A percentile compares a stretch with the other conserved stretches of the same genome.
These are phyloP conservation scores for Lophius piscatorius DNA, from an alignment of 2,113 vertebrate species.

Conservation along the genomic window DNA sequence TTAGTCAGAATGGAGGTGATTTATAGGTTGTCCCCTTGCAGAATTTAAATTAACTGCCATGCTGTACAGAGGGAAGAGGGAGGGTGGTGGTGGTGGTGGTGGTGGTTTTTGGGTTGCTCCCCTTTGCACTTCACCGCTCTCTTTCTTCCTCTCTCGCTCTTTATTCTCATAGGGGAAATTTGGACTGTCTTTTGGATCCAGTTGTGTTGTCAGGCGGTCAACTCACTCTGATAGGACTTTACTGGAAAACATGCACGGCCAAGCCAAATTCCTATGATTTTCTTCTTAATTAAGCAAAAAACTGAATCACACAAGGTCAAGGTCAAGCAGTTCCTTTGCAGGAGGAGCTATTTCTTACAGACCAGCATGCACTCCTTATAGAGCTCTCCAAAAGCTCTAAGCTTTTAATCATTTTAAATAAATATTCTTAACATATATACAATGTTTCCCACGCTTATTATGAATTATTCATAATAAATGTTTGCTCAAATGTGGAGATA, in stretches of 20 bases:
- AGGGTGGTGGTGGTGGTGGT: slow-evolving; percentile 46
- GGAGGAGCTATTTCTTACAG: slow-evolving; percentile 6
- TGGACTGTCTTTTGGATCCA: slow-evolving; percentile 52
- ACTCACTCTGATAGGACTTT: slow-evolving; percentile 42
- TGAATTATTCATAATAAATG: slow-evolving; percentile 56
- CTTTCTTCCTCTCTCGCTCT: slow-evolving; percentile 14
- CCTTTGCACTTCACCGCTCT: slow-evolving; percentile 63
- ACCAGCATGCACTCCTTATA: not conserved
- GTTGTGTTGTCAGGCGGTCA: slow-evolving; percentile 66
- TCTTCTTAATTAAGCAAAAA: slow-evolving; percentile 10
- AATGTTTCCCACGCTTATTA: slow-evolving; percentile 15
- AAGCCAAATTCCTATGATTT: slow-evolving; percentile 24
- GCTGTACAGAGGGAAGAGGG: slow-evolving; percentile 56
- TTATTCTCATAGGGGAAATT: slow-evolving; percentile 57
- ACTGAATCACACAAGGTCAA: slow-evolving; percentile 53
- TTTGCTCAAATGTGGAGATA: slow-evolving; percentile 22
- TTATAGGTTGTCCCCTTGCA: slow-evolving; percentile 82
- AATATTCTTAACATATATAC: slow-evolving; percentile 23
- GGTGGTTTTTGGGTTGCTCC: slow-evolving; percentile 61
- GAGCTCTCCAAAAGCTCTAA: not conserved
- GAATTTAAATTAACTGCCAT: slow-evolving; percentile 84
- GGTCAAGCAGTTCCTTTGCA: slow-evolving; percentile 29
- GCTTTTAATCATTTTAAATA: slow-evolving; percentile 1
- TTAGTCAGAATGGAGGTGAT: slow-evolving; percentile 85
- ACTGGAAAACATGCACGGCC: slow-evolving; percentile 42